Percentiles rank a stretch among this genome's conserved stretches.
Conservation (phyloP, 2,888 invertebrate genomes). For the Drosophila neoperkinsi region DNA sequence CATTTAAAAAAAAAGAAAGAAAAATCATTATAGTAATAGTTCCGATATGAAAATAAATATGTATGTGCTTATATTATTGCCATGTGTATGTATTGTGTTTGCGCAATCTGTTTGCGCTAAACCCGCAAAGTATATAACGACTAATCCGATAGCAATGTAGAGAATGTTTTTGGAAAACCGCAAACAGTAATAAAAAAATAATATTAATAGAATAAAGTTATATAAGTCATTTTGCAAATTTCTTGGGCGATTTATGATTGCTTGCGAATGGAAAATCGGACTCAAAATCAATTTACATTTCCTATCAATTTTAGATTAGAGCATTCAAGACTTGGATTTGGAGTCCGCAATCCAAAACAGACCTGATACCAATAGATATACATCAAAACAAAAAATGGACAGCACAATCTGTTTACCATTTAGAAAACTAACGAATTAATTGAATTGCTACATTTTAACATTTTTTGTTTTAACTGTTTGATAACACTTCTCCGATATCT, state of each 20-base stretch:
- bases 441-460: neutral
- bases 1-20: neutral
- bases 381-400: neutral
- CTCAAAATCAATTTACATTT: neutral
- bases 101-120: constrained; percentile 35
- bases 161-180: constrained; percentile 68
- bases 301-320: neutral
- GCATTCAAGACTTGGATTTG: neutral
- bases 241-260: constrained; percentile 11
- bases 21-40: constrained; percentile 29
- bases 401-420: neutral
- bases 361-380: neutral
- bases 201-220: constrained; percentile 58
- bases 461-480: no score
- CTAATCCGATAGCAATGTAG: constrained; percentile 68
- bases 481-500: no score
- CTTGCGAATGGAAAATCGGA: neutral
- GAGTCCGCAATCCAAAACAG: no score
- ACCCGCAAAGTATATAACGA: constrained; percentile 46
- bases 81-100: constrained; percentile 44
- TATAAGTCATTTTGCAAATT: constrained; percentile 24
- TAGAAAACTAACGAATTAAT: neutral
- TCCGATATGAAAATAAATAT: constrained; percentile 16
- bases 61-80: constrained; percentile 50
- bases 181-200: constrained; percentile 50